Percentiles rank a stretch among this genome's conserved stretches.
Conservation (phyloP, 2,113 vertebrate species). For the Erpornis zantholeuca region DNA sequence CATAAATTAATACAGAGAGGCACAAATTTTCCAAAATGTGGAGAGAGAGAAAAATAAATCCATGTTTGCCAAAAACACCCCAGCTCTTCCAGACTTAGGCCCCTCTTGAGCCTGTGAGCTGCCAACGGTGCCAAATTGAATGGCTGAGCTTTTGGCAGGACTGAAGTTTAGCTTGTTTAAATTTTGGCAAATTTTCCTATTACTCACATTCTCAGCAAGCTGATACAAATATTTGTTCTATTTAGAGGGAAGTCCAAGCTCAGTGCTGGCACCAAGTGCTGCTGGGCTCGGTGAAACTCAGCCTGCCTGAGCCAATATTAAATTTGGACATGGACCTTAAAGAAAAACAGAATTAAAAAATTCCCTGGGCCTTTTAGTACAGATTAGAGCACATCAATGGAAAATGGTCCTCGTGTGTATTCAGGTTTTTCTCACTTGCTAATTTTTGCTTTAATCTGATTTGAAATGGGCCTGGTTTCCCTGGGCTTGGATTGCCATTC, state of each 20-base stretch:
- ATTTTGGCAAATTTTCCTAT: constrained; percentile 43
- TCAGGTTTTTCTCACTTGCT: constrained; percentile 19
- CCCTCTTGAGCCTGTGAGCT: constrained; percentile 32
- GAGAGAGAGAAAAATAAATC: background rate
- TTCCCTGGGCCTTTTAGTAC: background rate
- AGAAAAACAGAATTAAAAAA: constrained; percentile 38
- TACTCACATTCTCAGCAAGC: constrained; percentile 53
- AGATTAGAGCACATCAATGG: constrained; percentile 29
- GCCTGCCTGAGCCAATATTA: background rate
- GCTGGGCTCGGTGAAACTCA: background rate
- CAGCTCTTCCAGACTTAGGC: constrained; percentile 38
- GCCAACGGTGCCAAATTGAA: constrained; percentile 53
- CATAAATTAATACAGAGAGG: constrained; percentile 61
- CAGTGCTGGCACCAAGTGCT: background rate
- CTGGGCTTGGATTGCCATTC: background rate
- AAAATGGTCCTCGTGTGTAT: background rate
- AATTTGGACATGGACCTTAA: constrained; percentile 48
- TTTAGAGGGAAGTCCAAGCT: constrained; percentile 44
- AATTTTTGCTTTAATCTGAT: constrained; percentile 45
- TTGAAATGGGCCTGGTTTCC: background rate
- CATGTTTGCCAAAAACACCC: constrained; percentile 41
- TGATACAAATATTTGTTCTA: constrained; percentile 68
- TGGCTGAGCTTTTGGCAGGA: constrained; percentile 35
- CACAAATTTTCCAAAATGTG: constrained; percentile 64
- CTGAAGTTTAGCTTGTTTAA: constrained; percentile 56